Evolutionary conservation across 2,888 invertebrate genomes (phyloP).

Genomic region (Diarsia mendica): DNA sequence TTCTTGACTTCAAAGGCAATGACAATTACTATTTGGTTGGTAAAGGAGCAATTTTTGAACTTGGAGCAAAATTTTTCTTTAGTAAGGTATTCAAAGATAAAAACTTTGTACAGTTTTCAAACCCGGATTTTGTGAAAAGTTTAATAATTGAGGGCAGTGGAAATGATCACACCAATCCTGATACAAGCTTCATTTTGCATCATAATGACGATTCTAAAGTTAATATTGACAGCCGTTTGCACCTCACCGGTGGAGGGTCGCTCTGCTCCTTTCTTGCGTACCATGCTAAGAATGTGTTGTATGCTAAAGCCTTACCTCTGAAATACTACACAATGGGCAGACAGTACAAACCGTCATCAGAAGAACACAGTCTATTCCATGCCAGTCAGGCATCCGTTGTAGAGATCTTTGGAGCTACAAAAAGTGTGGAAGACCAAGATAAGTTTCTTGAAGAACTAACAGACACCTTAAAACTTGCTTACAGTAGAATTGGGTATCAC

Average conservation of each 20-base stretch:
- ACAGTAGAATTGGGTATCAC: slow-evolving; percentile 92
- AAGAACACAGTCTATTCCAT: slow-evolving; percentile 91
- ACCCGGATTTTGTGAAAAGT: slow-evolving; percentile 94
- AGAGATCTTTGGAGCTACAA: slow-evolving; percentile 91
- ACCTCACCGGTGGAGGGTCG: slow-evolving; percentile 94
- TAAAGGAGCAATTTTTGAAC: slow-evolving; percentile 93
- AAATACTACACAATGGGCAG: slow-evolving; percentile 93
- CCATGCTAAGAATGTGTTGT: slow-evolving; percentile 92
- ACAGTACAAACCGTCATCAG: slow-evolving; percentile 90
- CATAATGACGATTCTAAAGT: slow-evolving; percentile 89
- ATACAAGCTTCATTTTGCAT: slow-evolving; percentile 91
- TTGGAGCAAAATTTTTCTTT: slow-evolving; percentile 90
- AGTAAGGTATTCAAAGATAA: slow-evolving; percentile 81
- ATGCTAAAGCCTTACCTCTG: slow-evolving; percentile 92
- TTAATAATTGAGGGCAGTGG: slow-evolving; percentile 94
- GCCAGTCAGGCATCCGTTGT: slow-evolving; percentile 93
- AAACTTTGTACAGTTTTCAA: slow-evolving; percentile 92
- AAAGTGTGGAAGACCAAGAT: slow-evolving; percentile 86
- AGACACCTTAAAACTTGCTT: slow-evolving; percentile 89
- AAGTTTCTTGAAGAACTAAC: slow-evolving; percentile 90
- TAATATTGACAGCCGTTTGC: slow-evolving; percentile 90
- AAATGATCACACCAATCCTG: slow-evolving; percentile 88
- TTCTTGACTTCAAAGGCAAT: slow-evolving; percentile 91
- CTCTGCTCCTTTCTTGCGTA: slow-evolving; percentile 93
- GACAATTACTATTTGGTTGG: slow-evolving; percentile 91